phyloP scores from a whole-genome alignment of 2,113 vertebrate species.

The Martes martes region DNA sequence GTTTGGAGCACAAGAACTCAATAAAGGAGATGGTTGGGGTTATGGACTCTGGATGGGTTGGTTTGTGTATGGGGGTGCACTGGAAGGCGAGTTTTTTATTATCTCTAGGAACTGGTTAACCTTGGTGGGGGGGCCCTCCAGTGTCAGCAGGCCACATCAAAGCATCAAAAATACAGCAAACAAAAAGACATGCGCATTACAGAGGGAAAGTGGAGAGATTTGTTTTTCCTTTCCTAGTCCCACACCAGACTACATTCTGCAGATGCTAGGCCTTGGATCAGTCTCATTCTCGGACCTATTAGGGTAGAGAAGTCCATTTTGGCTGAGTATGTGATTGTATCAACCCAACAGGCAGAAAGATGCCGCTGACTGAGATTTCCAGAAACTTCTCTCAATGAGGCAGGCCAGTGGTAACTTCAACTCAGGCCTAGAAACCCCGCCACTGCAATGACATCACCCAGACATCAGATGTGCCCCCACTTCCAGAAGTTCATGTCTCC shows the following conservation, averaged over 20 bases:
- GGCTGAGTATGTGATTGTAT: not conserved
- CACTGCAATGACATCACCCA: not conserved
- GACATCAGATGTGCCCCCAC: not conserved
- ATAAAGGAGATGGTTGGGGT: not conserved
- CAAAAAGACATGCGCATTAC: not conserved
- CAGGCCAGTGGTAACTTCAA: not conserved
- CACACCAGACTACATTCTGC: not conserved
- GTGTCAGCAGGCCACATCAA: not conserved
- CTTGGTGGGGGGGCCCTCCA: not conserved
- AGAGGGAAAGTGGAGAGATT: not conserved
- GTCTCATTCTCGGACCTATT: not conserved
- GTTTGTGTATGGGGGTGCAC: not conserved
- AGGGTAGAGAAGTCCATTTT: not conserved
- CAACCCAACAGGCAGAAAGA: not conserved
- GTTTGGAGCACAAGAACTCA: not conserved
- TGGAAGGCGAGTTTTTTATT: not conserved
- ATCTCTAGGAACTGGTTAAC: not conserved
- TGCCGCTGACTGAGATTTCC: not conserved
- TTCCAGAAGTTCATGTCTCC: not conserved
- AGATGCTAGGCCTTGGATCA: not conserved
- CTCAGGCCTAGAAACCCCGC: not conserved
- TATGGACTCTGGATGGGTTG: not conserved
- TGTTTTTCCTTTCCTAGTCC: not conserved
- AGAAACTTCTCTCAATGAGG: not conserved
- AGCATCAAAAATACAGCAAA: not conserved